Evolutionary conservation across 1,140 invertebrate species (phyloP), one percentile per base, ranked within the genome.

Genomic region (Alviniconcha marisindica): DNA sequence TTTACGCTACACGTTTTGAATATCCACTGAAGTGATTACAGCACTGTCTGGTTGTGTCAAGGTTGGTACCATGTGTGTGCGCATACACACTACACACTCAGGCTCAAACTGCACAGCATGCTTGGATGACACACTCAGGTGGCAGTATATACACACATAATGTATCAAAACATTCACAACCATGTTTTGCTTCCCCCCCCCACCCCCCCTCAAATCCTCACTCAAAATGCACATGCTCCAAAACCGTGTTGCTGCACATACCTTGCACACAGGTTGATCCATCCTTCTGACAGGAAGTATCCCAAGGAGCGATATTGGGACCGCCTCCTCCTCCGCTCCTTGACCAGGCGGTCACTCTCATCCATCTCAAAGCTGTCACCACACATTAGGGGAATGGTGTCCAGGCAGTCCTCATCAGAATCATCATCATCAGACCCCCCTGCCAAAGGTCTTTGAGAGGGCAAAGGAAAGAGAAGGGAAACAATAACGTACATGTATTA

Each of bases 261-360:
- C 90, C 87, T 88, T 40, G 82, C 60, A 84, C 90, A 90, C 40
- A 88, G 66, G 40, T 87, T 86, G 21, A 83, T 84, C 87, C 87
- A 90, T 66, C 86, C 89, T 54, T 86, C 87, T 12, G 85, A 85
- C 21, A 90, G 48, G 71, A 87, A 87, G 76, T 88, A 85, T 60
- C 85, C 84, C 21, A 90, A 31, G 36, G 83, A 83, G 31, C 84
- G 87, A 60, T 87, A 82, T 21, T 82, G 77, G 18, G 84, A 83
- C 78, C 84, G 73, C 79, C 89, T 69, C 69, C 85, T 77, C 38
- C 86, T 89, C 92, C 85, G 93, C 89, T 94, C 93, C 77, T 94
- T 94, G 78, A 96, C 91, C 84, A 96, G 93, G 92, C 95, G 95
- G 87, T 95, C 95, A 42, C 95, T 95, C 88, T 95, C 95, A 48